Evolutionary conservation across 2,113 vertebrate genomes (phyloP), one percentile per base, ranked within the genome.

Genomic region (Paedocypris sp.): DNA sequence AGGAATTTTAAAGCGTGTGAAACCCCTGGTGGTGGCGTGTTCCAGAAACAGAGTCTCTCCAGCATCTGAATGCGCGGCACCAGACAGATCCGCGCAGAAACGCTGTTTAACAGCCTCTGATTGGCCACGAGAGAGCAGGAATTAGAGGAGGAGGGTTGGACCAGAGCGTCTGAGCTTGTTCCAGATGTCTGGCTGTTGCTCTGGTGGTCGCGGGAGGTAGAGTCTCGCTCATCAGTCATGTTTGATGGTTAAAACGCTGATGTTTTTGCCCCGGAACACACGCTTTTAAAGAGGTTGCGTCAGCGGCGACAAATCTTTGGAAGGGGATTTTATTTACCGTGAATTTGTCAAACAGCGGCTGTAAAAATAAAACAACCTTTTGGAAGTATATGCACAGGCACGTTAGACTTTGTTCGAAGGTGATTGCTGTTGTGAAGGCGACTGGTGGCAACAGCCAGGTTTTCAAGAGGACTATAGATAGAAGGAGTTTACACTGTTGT

Each of bases 21-120:
- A 54, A 9, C 39, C 23, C 26, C 51, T 46, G 52, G 25, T 46
- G 51, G 51, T 46, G 46, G 20, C 39, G 50, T 32, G 48, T 50
- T 62, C 35, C 51, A 66, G 51, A 41, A 54, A 42, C 16, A n/a
- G 2, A 4, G 6, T 11, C 32, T 43, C 26, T 43, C 12, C 32
- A 3, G 56, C 42, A 69, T 65, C 28, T 65, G 31, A 69, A 60
- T 65, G 26, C 35, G 19, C 10, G 9, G 33, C 33, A 26, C 41
- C 33, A 23, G 26, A 25, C 48, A n/a, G 41, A 22, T 46, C 54
- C 5, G 5, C 22, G 3, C 16, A 57, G 38, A 43, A 42, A 29
- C 2, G 7, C 39, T 43, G 26, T 58, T 31, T 58, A 58, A 43
- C 16, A 58, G 54, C 26, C 39, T 58, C 54, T 58, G 54, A 58